Evolutionary conservation across 2,797 vertebrate genomes (phyloP).

Genomic region (Nannoperca obscura): DNA sequence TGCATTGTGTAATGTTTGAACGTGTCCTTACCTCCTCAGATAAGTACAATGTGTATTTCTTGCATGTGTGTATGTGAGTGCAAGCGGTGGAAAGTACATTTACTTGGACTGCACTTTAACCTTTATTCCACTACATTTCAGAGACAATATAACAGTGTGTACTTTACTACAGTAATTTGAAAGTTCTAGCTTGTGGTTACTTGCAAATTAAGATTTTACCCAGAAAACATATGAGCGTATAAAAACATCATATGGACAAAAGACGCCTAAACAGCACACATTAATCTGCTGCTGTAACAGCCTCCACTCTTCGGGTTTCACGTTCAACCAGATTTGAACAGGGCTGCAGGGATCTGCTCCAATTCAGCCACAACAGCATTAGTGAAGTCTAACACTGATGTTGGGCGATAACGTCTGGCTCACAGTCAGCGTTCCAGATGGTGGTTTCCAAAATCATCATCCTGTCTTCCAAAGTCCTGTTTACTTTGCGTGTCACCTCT

Average conservation of each 20-base stretch:
- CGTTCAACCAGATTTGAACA: not conserved
- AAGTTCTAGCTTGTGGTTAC: not conserved
- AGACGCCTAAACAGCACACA: too few species aligned
- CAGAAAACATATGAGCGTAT: not conserved
- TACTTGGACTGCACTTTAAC: not conserved
- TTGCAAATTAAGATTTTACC: too few species aligned
- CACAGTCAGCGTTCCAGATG: too few species aligned
- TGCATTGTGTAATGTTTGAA: slow-evolving; percentile 2
- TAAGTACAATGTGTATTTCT: not conserved
- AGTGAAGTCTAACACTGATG: not conserved
- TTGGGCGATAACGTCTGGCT: not conserved
- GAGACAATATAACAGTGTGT: not conserved
- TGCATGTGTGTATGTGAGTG: not conserved
- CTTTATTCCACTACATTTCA: not conserved
- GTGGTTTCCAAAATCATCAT: slow-evolving; percentile 60
- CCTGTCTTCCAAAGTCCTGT: slow-evolving; percentile 54
- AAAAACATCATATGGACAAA: not conserved
- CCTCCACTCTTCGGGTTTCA: too few species aligned
- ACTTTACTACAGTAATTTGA: not conserved
- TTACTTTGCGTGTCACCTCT: slow-evolving; percentile 64
- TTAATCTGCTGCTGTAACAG: not conserved
- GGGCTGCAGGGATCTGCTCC: not conserved
- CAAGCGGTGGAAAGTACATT: not conserved
- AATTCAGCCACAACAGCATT: not conserved
- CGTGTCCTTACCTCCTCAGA: not conserved